A percentile compares a stretch with the other conserved stretches of the same genome.
Evolutionary conservation across 2,113 vertebrate genomes (phyloP).

Genomic region (Psilopsiagon aurifrons): DNA sequence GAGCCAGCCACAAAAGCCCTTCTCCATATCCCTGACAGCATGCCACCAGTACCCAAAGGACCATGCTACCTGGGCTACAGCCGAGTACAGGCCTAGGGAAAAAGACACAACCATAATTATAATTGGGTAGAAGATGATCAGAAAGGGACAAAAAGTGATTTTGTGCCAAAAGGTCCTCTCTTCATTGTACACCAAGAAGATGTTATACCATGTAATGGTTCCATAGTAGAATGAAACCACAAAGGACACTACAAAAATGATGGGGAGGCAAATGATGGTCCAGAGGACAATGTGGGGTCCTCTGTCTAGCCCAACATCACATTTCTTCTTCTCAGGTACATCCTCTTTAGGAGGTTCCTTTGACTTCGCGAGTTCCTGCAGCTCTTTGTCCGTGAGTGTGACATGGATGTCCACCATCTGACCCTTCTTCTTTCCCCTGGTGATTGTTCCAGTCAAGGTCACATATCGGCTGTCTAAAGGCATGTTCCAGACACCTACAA

Average conservation of each 20-base stretch:
- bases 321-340: conserved; percentile 70
- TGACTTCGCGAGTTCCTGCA: conserved; percentile 90
- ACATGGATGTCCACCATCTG: conserved; percentile 98
- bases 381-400: conserved; percentile 91
- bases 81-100: conserved; percentile 89
- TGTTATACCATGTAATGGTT: conserved; percentile 98
- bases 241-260: conserved; percentile 92
- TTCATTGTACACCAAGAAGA: conserved; percentile 98
- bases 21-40: conserved; percentile 92
- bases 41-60: conserved; percentile 94
- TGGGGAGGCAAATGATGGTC: conserved; percentile 91
- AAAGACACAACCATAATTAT: conserved; percentile 92
- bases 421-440: conserved; percentile 96
- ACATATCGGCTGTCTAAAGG: conserved; percentile 94
- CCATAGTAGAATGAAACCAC: conserved; percentile 98
- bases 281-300: conserved; percentile 93
- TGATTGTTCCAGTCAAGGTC: conserved; percentile 97
- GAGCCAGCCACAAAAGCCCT: conserved; percentile 97
- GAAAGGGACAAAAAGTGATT: conserved; percentile 92
- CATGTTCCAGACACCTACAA: conserved; percentile 82
- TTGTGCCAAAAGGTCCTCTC: conserved; percentile 99
- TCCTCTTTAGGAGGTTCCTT: conserved; percentile 84
- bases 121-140: conserved; percentile 95
- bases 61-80: conserved; percentile 94
- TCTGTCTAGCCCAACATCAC: conserved; percentile 81